A percentile compares a stretch with the other conserved stretches of the same genome.
These are phyloP conservation scores for Elysia crispata DNA, from an alignment of 2,888 invertebrate species.

Conservation along the genomic window DNA sequence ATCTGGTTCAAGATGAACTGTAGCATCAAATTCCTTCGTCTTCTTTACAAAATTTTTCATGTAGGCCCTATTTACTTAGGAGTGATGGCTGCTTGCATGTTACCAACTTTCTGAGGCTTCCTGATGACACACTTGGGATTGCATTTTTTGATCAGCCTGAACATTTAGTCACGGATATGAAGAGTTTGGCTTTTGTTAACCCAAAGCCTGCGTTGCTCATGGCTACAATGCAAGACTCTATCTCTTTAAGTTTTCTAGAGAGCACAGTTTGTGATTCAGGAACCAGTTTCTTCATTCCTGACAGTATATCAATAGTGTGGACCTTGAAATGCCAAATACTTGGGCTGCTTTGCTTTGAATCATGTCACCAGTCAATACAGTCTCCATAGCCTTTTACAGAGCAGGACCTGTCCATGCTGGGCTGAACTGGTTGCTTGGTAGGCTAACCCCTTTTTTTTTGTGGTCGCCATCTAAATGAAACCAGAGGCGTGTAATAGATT, in stretches of 20 bases:
- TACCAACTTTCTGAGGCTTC: neutral
- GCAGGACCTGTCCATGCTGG: neutral
- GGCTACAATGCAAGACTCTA: neutral
- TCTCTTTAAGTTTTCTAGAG: neutral
- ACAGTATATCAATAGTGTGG: neutral
- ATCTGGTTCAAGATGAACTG: neutral
- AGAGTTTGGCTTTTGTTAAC: conserved; percentile 4
- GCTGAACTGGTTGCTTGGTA: conserved; percentile 1
- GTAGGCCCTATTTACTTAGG: neutral
- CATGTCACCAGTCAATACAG: neutral
- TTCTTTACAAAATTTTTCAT: neutral
- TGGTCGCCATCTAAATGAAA: conserved; percentile 3
- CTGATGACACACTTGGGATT: neutral
- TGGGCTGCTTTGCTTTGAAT: neutral
- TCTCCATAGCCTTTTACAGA: neutral
- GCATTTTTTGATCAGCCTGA: neutral
- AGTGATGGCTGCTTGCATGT: neutral
- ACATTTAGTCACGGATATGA: neutral
- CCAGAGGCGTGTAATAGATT: neutral
- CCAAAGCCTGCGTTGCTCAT: conserved; percentile 1
- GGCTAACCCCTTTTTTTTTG: neutral
- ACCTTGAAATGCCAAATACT: neutral
- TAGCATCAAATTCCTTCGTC: neutral
- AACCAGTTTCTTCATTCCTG: neutral
- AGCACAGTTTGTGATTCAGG: neutral